These are phyloP conservation scores for Nycticebus coucang DNA, from an alignment of 2,113 vertebrate genomes.

Conservation along the genomic window DNA sequence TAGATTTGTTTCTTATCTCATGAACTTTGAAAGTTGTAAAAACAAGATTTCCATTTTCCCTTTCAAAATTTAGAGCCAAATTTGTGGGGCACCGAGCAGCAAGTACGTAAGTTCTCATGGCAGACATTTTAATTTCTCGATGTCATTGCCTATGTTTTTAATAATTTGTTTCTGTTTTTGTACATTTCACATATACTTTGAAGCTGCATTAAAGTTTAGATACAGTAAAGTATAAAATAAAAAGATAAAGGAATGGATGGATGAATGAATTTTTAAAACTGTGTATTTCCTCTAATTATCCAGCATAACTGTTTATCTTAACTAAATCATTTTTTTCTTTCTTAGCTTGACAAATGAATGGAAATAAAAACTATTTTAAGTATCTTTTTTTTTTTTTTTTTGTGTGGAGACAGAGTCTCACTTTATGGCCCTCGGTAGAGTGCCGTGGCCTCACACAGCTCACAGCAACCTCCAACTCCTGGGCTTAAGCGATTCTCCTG, in stretches of 20 bases:
- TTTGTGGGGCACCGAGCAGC: neutral
- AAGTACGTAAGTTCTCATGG: neutral
- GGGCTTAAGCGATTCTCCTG: too few relatives aligned
- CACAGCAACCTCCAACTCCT: too few relatives aligned
- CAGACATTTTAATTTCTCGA: constrained; percentile 16
- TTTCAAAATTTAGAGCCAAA: constrained; percentile 39
- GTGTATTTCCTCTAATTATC: neutral
- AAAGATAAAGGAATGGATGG: neutral
- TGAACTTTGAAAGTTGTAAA: constrained; percentile 12
- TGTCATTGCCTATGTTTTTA: neutral
- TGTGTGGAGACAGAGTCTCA: too few relatives aligned
- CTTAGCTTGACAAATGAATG: constrained; percentile 27
- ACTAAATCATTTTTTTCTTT: neutral
- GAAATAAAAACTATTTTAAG: constrained; percentile 14
- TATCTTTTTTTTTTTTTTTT: too few relatives aligned
- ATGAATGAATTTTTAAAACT: neutral
- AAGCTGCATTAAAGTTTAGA: constrained; percentile 28
- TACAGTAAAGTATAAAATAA: constrained; percentile 16
- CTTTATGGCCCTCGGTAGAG: too few relatives aligned
- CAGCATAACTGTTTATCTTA: neutral
- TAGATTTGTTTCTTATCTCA: neutral
- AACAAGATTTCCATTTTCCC: neutral
- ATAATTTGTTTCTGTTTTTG: neutral
- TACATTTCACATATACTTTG: constrained; percentile 34
- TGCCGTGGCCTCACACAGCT: too few relatives aligned